Conservation (phyloP, 2,797 vertebrate genomes). For the Coranthus polyacanthus region DNA sequence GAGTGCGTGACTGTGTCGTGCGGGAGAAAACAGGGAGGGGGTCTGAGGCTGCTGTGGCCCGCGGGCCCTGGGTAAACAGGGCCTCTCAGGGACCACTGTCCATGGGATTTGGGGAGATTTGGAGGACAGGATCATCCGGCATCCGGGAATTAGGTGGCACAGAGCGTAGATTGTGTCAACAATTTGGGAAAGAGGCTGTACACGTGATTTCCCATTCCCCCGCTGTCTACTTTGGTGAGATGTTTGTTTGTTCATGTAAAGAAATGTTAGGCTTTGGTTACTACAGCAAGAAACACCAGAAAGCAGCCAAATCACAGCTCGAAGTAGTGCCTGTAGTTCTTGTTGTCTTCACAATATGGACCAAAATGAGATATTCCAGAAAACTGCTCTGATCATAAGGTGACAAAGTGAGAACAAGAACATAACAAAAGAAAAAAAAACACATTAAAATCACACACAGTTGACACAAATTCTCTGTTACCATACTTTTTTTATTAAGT, state of each 20-base stretch:
- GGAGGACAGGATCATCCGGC: conserved; percentile 79
- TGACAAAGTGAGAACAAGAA: no score
- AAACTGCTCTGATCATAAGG: no score
- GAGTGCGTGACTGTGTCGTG: conserved; percentile 80
- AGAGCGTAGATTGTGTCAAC: conserved; percentile 78
- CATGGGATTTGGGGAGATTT: conserved; percentile 82
- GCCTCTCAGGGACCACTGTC: conserved; percentile 81
- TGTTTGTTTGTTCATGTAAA: conserved; percentile 63
- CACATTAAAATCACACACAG: no score
- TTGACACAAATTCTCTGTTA: no score
- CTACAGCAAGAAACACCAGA: background rate
- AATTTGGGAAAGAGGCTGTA: conserved; percentile 60
- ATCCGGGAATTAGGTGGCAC: conserved; percentile 81
- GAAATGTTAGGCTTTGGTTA: conserved; percentile 37
- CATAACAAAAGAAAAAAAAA: no score
- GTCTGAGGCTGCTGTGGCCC: conserved; percentile 55
- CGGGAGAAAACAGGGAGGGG: conserved; percentile 54
- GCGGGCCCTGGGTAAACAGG: conserved; percentile 75
- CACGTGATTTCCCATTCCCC: conserved; percentile 40
- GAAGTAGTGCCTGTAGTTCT: no score
- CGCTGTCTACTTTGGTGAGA: conserved; percentile 44
- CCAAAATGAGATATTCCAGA: no score
- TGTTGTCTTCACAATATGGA: conserved; percentile 3
- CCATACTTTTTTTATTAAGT: no score
- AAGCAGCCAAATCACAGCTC: conserved; percentile 1